Percentiles rank a stretch among this genome's conserved stretches.
Evolutionary conservation across 2,797 vertebrate genomes (phyloP).

Genomic region (Taenioides sp.): DNA sequence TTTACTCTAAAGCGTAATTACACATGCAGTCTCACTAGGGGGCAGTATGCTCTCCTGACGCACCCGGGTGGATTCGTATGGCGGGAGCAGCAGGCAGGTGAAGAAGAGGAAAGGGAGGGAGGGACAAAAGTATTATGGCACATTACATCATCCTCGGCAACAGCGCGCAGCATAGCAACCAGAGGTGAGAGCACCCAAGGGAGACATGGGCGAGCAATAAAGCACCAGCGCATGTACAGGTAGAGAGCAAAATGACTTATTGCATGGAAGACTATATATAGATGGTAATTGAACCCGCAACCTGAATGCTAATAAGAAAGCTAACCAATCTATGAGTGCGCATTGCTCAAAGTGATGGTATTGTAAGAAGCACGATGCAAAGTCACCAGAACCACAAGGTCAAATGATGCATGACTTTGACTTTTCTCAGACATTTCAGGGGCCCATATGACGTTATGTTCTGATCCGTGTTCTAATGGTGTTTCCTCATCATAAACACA

Average conservation of each 20-base stretch:
- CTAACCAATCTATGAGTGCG: neutral
- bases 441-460: too few species aligned
- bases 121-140: constrained; percentile 85
- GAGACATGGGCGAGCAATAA: constrained; percentile 48
- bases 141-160: constrained; percentile 83
- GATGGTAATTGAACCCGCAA: neutral
- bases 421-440: too few species aligned
- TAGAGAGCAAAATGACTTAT: constrained; percentile 18
- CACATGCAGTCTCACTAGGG: too few species aligned
- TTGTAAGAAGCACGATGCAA: neutral
- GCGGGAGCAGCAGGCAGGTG: constrained; percentile 32
- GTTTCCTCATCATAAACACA: too few species aligned
- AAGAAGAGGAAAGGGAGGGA: constrained; percentile 34
- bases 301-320: neutral
- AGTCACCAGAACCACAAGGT: neutral
- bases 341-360: neutral
- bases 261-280: neutral
- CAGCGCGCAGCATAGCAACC: constrained; percentile 78
- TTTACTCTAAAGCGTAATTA: neutral
- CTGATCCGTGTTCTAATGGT: too few species aligned
- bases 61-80: too few species aligned
- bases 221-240: constrained; percentile 40
- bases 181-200: constrained; percentile 73
- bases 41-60: too few species aligned
- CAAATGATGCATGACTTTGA: too few species aligned